phyloP scores from a whole-genome alignment of 1,140 invertebrate genomes.

The Leptinotarsa lineolata region DNA sequence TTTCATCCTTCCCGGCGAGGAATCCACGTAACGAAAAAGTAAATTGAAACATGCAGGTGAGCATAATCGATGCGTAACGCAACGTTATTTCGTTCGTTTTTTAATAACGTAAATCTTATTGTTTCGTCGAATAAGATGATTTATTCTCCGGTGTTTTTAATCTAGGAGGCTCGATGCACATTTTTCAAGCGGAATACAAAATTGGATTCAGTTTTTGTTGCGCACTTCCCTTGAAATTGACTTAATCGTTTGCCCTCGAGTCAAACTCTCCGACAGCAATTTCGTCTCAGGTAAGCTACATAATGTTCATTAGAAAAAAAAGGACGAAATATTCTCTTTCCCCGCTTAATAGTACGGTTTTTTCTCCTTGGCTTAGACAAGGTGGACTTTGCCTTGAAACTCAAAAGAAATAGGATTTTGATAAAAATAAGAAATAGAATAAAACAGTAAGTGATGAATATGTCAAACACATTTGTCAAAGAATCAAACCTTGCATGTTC shows the following conservation, averaged over 20 bases:
- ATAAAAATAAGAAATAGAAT: too few relatives aligned
- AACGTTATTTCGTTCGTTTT: constrained; percentile 9
- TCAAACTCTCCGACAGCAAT: background rate
- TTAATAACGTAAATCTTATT: constrained; percentile 10
- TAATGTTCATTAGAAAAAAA: background rate
- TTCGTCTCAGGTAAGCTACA: background rate
- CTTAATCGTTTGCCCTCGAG: constrained; percentile 37
- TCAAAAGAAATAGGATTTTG: too few relatives aligned
- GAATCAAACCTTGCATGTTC: too few relatives aligned
- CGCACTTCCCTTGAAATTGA: constrained; percentile 40
- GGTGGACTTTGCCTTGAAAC: too few relatives aligned
- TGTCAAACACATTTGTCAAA: too few relatives aligned
- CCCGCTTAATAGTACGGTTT: too few relatives aligned
- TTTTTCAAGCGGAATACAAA: constrained; percentile 39
- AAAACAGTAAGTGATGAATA: too few relatives aligned
- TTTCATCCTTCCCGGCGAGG: background rate
- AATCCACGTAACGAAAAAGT: constrained; percentile 13
- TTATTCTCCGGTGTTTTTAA: constrained; percentile 22
- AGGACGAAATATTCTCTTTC: background rate
- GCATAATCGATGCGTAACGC: constrained; percentile 27
- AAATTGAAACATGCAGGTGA: constrained; percentile 25
- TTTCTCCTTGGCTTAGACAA: too few relatives aligned
- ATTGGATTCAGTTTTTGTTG: constrained; percentile 42
- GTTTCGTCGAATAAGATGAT: constrained; percentile 19
- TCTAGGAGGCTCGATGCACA: constrained; percentile 32